Evolutionary conservation across 2,888 invertebrate genomes (phyloP), one percentile per base, ranked within the genome.

Genomic region (Dicranocentrus wangi): DNA sequence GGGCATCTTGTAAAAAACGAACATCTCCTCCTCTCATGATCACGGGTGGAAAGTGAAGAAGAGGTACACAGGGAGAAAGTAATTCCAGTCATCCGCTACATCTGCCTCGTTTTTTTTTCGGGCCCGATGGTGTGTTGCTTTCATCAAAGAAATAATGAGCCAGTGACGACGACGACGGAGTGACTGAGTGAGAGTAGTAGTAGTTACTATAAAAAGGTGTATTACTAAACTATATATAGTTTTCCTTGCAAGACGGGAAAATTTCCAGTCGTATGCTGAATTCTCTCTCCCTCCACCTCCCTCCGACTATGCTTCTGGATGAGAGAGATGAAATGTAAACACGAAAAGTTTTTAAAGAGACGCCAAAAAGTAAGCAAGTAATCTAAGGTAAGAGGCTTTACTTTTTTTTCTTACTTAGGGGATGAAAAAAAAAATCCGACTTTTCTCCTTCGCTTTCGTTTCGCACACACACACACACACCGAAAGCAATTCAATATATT

Each of bases 351-450:
- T 60, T 60, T 60, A 28, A 60, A 3, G 32, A 47, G 47, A 47
- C 47, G 47, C 15, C 53, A 13, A 17, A 28, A 60, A 17, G 60
- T 60, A 60, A 17, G 60, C 23, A 60, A 60, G 60, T 60, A 60
- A 60, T 60, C 60, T 60, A 60, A 60, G 60, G 60, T 60, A 60
- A 60, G 60, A 60, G 60, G 60, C 60, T 60, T 60, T 23, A 55
- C 55, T 47, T 47, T 47, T 47, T 47, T 53, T 53, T 21, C 53
- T 32, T n/a, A n/a, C n/a, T n/a, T 15, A 53, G 55, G 55, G 51
- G 51, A 51, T 51, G 51, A 51, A 51, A 51, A 19, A n/a, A 55
- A n/a, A 23, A 55, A 55, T 55, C 55, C 55, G 55, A 55, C 55
- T 55, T 23, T 3, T 47, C n/a, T 47, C 8, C 47, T 47, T 39